Evolutionary conservation across 2,888 invertebrate genomes (phyloP), one percentile per base, ranked within the genome.

Genomic region (Andrena marginata): DNA sequence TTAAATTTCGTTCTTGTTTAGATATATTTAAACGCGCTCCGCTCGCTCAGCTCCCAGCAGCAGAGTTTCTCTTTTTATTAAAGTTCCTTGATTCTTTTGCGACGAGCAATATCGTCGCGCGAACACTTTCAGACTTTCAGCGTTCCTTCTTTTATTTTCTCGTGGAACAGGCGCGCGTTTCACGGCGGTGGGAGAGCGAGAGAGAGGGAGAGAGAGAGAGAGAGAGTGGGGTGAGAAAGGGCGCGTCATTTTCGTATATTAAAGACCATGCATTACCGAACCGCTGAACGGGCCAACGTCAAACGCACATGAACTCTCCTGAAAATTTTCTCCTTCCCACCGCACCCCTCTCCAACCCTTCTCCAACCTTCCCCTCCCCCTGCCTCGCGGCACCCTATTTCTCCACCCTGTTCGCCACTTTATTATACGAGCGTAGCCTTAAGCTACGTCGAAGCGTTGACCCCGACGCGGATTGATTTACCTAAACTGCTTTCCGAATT

Each of bases 241-340:
- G 82, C 20, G 81, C 80, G 88, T 91, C 87, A 88, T 89, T 91
- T 90, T 88, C 84, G 77, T 82, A 74, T 85, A 87, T 89, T 90
- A 88, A 89, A 89, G 87, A 89, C 84, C 87, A 86, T 80, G 85
- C 80, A 89, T 89, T 89, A 87, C 83, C 83, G 74, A 79, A 83
- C 89, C 87, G 86, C 85, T 87, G 80, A 92, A 89, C 91, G 86
- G 87, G 89, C 87, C 86, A 91, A 92, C 90, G 92, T 92, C 92
- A 92, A 91, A 90, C 85, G 87, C 92, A 92, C 90, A 87, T 89
- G 85, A 87, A 71, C 82, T 84, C 74, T 70, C 70, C 60, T 75
- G 85, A 87, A 87, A 87, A 85, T 82, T 81, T 68, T 56, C 84
- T 79, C 60, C 80, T 23, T 68, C 29, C 20, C 31, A 13, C 29